Evolutionary conservation across 2,113 vertebrate species (phyloP).

Genomic region (Cygnus buccinator): DNA sequence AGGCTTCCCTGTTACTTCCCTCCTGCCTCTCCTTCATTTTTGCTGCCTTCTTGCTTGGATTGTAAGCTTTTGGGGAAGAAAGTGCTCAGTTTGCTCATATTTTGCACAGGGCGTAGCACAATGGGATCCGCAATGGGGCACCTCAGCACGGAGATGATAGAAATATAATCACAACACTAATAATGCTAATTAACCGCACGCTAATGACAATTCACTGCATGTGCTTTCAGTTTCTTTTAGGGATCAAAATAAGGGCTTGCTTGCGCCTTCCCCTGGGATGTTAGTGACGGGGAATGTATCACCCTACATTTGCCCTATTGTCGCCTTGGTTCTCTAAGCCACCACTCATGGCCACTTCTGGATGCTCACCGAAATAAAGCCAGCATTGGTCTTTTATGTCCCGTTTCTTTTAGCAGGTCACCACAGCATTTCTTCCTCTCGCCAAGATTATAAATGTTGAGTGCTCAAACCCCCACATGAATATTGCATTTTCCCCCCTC

Average conservation of each 20-base stretch:
- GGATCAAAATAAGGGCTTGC: not conserved
- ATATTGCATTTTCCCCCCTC: not conserved
- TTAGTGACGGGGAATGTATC: not conserved
- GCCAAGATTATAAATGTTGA: not conserved
- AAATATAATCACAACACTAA: not conserved
- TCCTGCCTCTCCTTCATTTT: not conserved
- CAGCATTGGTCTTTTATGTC: not conserved
- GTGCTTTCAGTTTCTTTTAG: not conserved
- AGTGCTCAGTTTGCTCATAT: not conserved
- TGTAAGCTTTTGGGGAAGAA: not conserved
- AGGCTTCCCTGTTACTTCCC: not conserved
- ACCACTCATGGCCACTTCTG: not conserved
- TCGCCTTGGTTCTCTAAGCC: not conserved
- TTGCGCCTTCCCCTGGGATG: not conserved
- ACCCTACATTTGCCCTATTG: too few species aligned
- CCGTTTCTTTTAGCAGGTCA: not conserved
- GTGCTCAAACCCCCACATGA: not conserved
- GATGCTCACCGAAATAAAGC: not conserved
- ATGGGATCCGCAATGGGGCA: not conserved
- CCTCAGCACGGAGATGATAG: not conserved
- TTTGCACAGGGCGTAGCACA: not conserved
- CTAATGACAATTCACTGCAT: not conserved
- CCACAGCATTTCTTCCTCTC: not conserved
- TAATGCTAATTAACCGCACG: not conserved
- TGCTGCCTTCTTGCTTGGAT: not conserved